These are phyloP conservation scores for Cyrtorhinus lividipennis DNA, from an alignment of 1,140 invertebrate genomes.

Conservation along the genomic window DNA sequence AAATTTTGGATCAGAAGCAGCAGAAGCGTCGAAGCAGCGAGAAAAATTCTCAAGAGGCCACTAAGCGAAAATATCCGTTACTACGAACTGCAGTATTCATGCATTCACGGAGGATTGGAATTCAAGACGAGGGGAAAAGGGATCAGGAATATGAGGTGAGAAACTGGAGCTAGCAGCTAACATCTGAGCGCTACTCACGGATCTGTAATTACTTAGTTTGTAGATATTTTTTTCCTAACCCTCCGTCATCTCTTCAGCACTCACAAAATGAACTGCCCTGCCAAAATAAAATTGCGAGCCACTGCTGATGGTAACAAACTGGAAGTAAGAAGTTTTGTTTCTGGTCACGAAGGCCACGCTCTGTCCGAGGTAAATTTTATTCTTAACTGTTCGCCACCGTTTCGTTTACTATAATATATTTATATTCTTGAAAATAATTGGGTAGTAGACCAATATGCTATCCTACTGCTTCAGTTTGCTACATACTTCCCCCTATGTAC, in stretches of 20 bases:
- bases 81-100: neutral
- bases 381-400: too few species aligned
- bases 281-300: neutral
- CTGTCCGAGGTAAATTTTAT: neutral
- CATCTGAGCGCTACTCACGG: too few species aligned
- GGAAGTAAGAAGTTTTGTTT: slow-evolving; percentile 3
- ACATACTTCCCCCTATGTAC: too few species aligned
- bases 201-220: too few species aligned
- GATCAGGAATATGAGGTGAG: slow-evolving; percentile 3
- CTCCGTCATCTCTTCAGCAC: too few species aligned
- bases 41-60: neutral
- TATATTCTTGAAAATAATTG: too few species aligned
- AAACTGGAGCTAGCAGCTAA: too few species aligned
- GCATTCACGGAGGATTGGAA: neutral
- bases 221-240: too few species aligned
- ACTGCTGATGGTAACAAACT: neutral
- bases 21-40: neutral
- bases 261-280: slow-evolving; percentile 1
- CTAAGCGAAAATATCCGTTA: neutral
- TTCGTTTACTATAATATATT: too few species aligned
- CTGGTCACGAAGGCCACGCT: neutral
- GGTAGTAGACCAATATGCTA: too few species aligned
- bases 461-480: too few species aligned
- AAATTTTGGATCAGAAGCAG: slow-evolving; percentile 7
- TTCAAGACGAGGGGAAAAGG: neutral